phyloP scores from a whole-genome alignment of 2,113 vertebrate species.

The Athene noctua region DNA sequence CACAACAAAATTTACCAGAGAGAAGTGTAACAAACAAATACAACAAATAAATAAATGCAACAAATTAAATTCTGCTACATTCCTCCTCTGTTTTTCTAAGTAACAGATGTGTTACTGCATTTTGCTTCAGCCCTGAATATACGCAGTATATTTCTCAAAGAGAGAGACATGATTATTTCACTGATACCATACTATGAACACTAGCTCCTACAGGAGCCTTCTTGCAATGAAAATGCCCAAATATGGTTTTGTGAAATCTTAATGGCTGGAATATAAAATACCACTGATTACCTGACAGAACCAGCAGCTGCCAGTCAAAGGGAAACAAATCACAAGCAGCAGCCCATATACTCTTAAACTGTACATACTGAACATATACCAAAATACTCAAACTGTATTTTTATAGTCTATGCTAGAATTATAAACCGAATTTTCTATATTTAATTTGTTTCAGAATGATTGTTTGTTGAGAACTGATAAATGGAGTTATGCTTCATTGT shows the following conservation, averaged over 20 bases:
- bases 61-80: neutral
- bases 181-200: neutral
- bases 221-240: neutral
- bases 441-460: neutral
- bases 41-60: neutral
- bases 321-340: neutral
- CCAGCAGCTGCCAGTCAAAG: neutral
- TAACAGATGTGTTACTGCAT: neutral
- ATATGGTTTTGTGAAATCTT: neutral
- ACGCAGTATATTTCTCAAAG: neutral
- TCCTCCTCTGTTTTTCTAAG: neutral
- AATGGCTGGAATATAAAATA: neutral
- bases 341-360: neutral
- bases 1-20: neutral
- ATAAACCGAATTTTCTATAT: neutral
- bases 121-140: neutral
- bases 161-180: neutral
- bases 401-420: neutral
- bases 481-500: neutral
- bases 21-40: neutral
- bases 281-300: neutral
- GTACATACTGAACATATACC: neutral
- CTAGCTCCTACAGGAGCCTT: neutral
- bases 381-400: neutral
- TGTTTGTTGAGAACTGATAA: neutral